Evolutionary conservation across 2,888 invertebrate genomes (phyloP).

Genomic region (Eustalomyia histrio): DNA sequence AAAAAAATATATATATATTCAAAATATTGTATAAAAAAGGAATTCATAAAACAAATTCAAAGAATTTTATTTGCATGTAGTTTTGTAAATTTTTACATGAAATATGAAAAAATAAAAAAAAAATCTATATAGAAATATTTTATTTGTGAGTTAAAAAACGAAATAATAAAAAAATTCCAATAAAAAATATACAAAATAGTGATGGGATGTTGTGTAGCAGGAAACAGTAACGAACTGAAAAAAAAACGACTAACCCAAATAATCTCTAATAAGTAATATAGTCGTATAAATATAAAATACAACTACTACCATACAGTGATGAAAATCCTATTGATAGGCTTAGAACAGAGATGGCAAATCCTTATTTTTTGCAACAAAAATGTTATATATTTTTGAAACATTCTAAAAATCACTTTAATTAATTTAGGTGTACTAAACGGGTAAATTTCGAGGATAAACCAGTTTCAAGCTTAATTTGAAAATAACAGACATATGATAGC

Average conservation of each 20-base stretch:
- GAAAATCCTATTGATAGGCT: slow-evolving; percentile 5
- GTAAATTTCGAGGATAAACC: too few species aligned
- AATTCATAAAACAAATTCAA: slow-evolving; percentile 35
- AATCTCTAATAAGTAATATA: slow-evolving; percentile 62
- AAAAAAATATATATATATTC: slow-evolving; percentile 25
- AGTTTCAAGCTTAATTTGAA: too few species aligned
- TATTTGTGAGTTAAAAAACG: slow-evolving; percentile 21
- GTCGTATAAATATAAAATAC: slow-evolving; percentile 31
- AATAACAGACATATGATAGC: too few species aligned
- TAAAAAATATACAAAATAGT: slow-evolving; percentile 42
- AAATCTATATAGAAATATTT: slow-evolving; percentile 39
- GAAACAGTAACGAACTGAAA: slow-evolving; percentile 60
- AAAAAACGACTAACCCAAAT: slow-evolving; percentile 57
- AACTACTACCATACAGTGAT: background rate
- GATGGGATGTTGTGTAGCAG: slow-evolving; percentile 28
- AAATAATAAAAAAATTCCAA: slow-evolving; percentile 63
- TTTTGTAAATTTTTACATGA: slow-evolving; percentile 11
- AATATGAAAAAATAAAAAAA: slow-evolving; percentile 33
- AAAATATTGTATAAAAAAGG: slow-evolving; percentile 5
- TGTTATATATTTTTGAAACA: too few species aligned
- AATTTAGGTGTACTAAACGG: too few species aligned
- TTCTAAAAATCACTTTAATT: too few species aligned
- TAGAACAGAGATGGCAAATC: background rate
- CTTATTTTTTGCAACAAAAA: background rate
- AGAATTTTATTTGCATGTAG: slow-evolving; percentile 20